Evolutionary conservation across 2,113 vertebrate genomes (phyloP), one percentile per base, ranked within the genome.

Genomic region (Cathartes aura): DNA sequence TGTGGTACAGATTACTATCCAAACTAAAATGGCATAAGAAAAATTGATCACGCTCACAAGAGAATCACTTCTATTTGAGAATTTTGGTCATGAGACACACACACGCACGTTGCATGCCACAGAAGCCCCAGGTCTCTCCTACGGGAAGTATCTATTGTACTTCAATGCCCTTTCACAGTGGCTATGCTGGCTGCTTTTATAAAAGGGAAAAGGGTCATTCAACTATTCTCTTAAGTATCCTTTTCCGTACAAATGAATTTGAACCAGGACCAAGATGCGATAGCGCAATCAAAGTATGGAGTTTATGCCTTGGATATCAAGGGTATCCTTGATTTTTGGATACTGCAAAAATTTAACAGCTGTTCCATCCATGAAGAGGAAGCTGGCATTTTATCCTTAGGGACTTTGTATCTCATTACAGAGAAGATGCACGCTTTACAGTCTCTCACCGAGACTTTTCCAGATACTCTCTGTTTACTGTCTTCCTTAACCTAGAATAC

Each of bases 41-140:
- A 82, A 68, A 73, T 3, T 48, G 40, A 48, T 62, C 34, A 62
- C 3, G 1, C 5, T 52, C 5, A 14, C 9, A 52, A 38, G 6
- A 72, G 11, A 90, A 58, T 32, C 12, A 40, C 27, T 76, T 84
- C 36, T 48, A 8, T 22, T 36, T 80, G 40, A 75, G 67, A 60
- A 50, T 52, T 67, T 27, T 84, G 30, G 12, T 43, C 23, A 11
- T 22, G 20, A n/a, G 42, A 15, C 36, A 62, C 19, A 64, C 0
- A 0, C 15, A 48, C 2, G 4, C 14, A 43, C 2, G 4, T 12
- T 22, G 13, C 10, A 8, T 19, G 82, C 11, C 27, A 62, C 9
- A 38, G 36, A 52, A 53, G 20, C 5, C 16, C 11, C 55, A 30
- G 16, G 8, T 55, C 55, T 48, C 32, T 48, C 32, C 29, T 55